Conservation (phyloP, 2,113 vertebrate genomes). For the Brachypteracias leptosomus region DNA sequence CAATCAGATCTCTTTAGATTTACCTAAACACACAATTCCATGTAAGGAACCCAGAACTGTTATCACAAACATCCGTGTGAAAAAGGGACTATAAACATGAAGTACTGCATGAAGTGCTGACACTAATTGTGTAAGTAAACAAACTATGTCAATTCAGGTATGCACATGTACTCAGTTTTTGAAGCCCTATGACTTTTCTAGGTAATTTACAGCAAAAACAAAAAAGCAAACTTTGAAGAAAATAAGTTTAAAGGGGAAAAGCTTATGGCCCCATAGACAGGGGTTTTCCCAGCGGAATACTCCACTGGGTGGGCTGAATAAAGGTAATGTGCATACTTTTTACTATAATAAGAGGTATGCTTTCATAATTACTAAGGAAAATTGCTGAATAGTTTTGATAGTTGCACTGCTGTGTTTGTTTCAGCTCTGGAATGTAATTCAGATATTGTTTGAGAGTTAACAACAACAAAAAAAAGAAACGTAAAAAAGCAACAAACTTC, state of each 20-base stretch:
- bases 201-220: not conserved
- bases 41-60: not conserved
- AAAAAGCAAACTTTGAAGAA: not conserved
- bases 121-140: not conserved
- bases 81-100: not conserved
- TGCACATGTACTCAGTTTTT: not conserved
- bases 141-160: not conserved
- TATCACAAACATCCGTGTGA: not conserved
- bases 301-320: not conserved
- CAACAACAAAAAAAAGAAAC: not conserved
- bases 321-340: conserved; percentile 5
- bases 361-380: not conserved
- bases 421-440: conserved; percentile 32
- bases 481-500: conserved; percentile 27
- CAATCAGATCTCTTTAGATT: not conserved
- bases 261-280: not conserved
- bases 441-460: not conserved
- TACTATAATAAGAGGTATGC: not conserved
- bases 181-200: not conserved
- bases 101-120: not conserved
- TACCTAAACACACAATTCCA: not conserved
- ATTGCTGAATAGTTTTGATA: not conserved
- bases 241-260: not conserved
- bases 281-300: conserved; percentile 10
- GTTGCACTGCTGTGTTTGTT: conserved; percentile 2